Evolutionary conservation across 2,797 vertebrate genomes (phyloP), one percentile per base, ranked within the genome.

Genomic region (Hozukius guyotensis): DNA sequence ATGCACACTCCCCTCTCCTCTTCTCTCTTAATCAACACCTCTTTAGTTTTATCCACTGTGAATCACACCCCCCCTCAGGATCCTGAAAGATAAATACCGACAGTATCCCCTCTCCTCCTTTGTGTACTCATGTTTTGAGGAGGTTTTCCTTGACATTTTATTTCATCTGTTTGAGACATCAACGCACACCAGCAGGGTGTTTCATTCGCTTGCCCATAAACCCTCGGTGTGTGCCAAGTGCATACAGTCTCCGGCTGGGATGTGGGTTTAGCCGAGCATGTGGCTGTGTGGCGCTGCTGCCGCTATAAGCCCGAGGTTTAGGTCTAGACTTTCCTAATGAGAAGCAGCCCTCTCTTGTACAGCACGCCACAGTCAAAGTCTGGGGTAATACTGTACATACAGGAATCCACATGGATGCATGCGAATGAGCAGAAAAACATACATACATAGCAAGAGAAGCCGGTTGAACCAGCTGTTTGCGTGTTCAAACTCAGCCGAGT

Each of bases 281-380:
- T 68, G 80, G 81, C 65, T 42, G 38, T 80, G 80, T 52, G 74
- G 75, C 27, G 22, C 78, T 80, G 22, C 80, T 80, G 84, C 63
- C 13, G 29, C 81, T 66, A n/a, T 42, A 75, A 82, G 77, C 71
- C 67, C 24, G 1, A 42, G 59, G 82, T 86, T 89, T 74, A 38
- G 78, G 84, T 89, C 90, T 89, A 84, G 87, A 90, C 86, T 82
- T 57, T n/a, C 22, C 61, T 82, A 88, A 91, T 83, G 64, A 75
- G 72, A 87, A 86, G 68, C 88, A 87, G 87, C 36, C 56, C 8
- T 69, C 42, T 46, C 31, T 25, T 10, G 46, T 42, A 36, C 75
- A 12, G 55, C 34, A 57, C 3, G 7, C 38, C 5, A 8, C 60
- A 67, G 27, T 59, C 1, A 18, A 32, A 31, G 27, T 20, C 42